Base-by-base conservation (phyloP, 2,113 vertebrate genomes). In the Hippotragus niger region DNA sequence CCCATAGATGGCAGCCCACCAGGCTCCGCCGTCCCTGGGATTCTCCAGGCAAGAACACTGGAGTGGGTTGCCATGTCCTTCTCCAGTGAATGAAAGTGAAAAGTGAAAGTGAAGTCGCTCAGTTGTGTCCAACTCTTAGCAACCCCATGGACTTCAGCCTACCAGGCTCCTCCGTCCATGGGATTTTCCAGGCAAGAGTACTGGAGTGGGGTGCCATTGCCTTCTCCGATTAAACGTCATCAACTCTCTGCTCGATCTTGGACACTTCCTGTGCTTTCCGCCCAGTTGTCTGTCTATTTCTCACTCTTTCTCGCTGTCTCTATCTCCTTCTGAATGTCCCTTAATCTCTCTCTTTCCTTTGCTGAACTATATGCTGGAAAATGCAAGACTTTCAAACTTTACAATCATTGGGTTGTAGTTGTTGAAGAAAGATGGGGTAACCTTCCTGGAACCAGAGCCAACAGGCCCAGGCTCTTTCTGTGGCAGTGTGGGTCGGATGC, bases 201-300 rank as follows among this genome's bases (percentile, higher is more conserved):
- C 55, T 57, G 55, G 55, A 57, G 55, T 10, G 55, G 55, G 55
- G 55, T 57, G 55, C 21, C 55, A 57, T 25, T 57, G 55, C 55
- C 55, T 57, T 57, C 55, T 57, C 55, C 55, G 0, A 57, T 57
- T 57, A 12, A 52, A 74, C 12, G 25, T 2, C 6, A 7, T 58
- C 4, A 2, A 8, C 6, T 29, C 17, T 1, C 5, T 43, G 25
- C 4, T 45, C 0, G 13, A 36, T 43, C 52, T 1, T 4, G 23
- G 80, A 1, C 6, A 45, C 47, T 40, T 31, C n/a, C 15, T 23
- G 0, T 87, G 9, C 50, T 33, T 16, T 7, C 23, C 0, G 2
- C 27, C 27, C 29, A 50, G 15, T 53, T 21, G 5, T 7, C 9
- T 52, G 19, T 71, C n/a, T 10, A 0, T 67, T 67, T 67, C 5